These are phyloP conservation scores for Brenthis hecate DNA, from an alignment of 2,888 invertebrate species.

Conservation along the genomic window DNA sequence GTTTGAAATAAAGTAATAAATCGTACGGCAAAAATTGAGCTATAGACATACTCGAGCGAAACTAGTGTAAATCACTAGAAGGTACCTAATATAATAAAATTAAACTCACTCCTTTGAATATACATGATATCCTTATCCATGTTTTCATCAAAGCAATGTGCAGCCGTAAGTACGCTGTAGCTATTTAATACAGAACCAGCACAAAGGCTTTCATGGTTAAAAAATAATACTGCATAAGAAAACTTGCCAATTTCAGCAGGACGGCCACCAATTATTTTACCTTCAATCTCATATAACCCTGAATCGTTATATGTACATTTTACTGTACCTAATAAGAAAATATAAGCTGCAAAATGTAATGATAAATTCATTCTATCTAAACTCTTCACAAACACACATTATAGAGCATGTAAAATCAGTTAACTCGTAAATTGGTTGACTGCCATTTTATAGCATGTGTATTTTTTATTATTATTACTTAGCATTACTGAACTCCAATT, in stretches of 20 bases:
- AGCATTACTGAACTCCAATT: neutral
- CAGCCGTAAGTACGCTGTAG: constrained; percentile 61
- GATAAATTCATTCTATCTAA: neutral
- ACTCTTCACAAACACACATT: neutral
- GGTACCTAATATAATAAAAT: neutral
- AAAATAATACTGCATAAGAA: constrained; percentile 59
- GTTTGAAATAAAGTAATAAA: no score
- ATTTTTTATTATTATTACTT: neutral
- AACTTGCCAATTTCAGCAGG: constrained; percentile 48
- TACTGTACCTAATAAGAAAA: neutral
- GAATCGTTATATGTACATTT: constrained; percentile 23
- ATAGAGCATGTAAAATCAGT: neutral
- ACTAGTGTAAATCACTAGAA: no score
- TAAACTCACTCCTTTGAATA: constrained; percentile 52
- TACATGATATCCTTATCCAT: constrained; percentile 51
- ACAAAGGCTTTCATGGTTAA: constrained; percentile 58
- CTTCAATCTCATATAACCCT: constrained; percentile 27
- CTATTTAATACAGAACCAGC: constrained; percentile 61
- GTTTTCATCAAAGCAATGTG: constrained; percentile 62
- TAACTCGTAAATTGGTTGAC: neutral
- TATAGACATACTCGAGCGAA: no score
- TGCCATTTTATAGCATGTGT: neutral
- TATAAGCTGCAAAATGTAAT: neutral
- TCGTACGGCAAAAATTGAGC: no score
- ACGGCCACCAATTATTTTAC: constrained; percentile 59